Base-by-base conservation (phyloP, 2,888 invertebrate species). In the Patella pellucida region DNA sequence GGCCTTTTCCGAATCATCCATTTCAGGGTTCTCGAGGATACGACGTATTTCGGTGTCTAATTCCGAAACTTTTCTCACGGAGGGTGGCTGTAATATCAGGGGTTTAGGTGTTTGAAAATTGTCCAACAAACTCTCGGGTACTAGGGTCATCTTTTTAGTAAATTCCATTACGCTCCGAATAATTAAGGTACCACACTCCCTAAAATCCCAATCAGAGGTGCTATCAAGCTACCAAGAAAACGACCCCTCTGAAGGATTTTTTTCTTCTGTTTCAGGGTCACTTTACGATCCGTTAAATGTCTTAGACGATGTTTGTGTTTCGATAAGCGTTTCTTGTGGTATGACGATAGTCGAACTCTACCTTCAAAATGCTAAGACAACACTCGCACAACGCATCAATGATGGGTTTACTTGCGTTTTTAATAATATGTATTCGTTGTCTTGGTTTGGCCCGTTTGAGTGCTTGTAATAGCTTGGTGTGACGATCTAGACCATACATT, bases 201-300 rank as follows among this genome's bases (percentile, higher is more conserved):
- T 27, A 31, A 50, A n/a, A 11, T 54, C 3, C 5, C 70, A 12
- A 31, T 31, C 69, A 41, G 52, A n/a, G 12, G 69, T n/a, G 23
- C 54, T 62, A 23, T 23, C 9, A 51, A 51, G 31, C 31, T 69
- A 14, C 68, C 52, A 1, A 74, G 2, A 67, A 73, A 71, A 14
- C 71, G 71, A 23, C 72, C 69, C 68, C 69, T 56, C 51, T 71
- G 51, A 54, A 67, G 15, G 50, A 72, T 41, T 71, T 15, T 50
- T 67, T 51, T 71, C 19, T 52, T 23, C 19, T 41, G 19, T n/a
- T 71, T 73, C 16, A 71, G 19, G 1, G 68, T 16, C 4, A 23
- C 56, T 31, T 23, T 41, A 19, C 71, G 62, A 14, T 31, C 67
- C n/a, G 52, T 71, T 41, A 73, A 27, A 12, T 27, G 41, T 19